phyloP scores from a whole-genome alignment of 2,113 vertebrate genomes.

The Protobothrops flavoviridis region DNA sequence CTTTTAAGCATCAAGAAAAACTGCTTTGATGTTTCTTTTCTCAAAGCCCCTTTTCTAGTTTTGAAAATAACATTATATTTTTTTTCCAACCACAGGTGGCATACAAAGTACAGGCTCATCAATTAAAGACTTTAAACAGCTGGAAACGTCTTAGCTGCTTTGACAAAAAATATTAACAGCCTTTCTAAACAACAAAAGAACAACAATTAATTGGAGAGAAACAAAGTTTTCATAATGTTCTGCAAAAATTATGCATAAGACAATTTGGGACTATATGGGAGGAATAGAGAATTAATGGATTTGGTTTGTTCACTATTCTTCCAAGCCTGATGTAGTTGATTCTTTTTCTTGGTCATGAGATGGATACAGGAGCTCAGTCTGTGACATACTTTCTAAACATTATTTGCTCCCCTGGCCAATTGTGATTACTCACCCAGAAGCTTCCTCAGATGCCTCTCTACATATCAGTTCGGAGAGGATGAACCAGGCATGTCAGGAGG shows the following conservation, averaged over 20 bases:
- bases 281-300: background rate
- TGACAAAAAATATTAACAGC: conserved; percentile 33
- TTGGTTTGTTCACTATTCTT: background rate
- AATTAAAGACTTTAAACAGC: conserved; percentile 64
- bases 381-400: background rate
- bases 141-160: conserved; percentile 51
- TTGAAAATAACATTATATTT: conserved; percentile 24
- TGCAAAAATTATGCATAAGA: background rate
- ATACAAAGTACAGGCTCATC: conserved; percentile 24
- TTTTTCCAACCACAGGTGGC: conserved; percentile 3
- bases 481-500: background rate
- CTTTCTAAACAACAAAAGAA: background rate
- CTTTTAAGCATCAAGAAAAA: background rate
- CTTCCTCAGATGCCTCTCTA: background rate
- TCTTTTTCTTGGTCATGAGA: background rate
- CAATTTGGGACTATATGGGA: background rate
- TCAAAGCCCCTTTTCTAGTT: background rate
- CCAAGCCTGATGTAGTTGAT: background rate
- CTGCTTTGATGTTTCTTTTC: background rate
- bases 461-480: background rate
- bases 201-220: background rate
- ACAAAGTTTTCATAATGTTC: background rate
- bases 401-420: background rate
- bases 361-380: background rate
- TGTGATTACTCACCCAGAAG: background rate